Conservation (phyloP, 2,888 invertebrate genomes). For the Prosopocoilus inquinatus region DNA sequence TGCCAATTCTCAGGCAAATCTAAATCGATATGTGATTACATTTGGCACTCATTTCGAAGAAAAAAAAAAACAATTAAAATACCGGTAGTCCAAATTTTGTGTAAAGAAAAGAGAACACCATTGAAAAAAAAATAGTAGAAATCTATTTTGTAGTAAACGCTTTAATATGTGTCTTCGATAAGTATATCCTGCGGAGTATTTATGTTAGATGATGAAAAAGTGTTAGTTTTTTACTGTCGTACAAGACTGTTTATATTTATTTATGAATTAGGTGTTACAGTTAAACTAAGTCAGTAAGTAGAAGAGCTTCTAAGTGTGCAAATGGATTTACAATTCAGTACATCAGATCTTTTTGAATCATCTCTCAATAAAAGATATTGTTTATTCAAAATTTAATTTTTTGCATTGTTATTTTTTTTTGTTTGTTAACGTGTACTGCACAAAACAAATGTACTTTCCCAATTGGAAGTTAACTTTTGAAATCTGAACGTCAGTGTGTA, state of each 20-base stretch:
- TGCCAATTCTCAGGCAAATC: conserved; percentile 25
- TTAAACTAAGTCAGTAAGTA: conserved; percentile 16
- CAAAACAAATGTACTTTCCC: too few relatives aligned
- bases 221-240: conserved; percentile 15
- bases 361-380: too few relatives aligned
- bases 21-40: not conserved
- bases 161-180: too few relatives aligned
- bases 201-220: conserved; percentile 1
- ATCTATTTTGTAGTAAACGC: too few relatives aligned
- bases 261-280: conserved; percentile 10
- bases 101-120: not conserved
- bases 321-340: too few relatives aligned
- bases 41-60: conserved; percentile 7
- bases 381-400: too few relatives aligned
- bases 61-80: not conserved
- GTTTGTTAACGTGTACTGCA: too few relatives aligned
- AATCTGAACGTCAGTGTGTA: too few relatives aligned
- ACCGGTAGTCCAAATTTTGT: too few relatives aligned
- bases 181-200: not conserved
- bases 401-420: too few relatives aligned
- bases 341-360: too few relatives aligned
- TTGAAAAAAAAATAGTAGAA: not conserved
- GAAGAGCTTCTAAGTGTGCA: not conserved
- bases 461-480: too few relatives aligned
- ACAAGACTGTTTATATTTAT: conserved; percentile 17